Base-by-base conservation (phyloP, 2,797 vertebrate species). In the Sebastes itinus region DNA sequence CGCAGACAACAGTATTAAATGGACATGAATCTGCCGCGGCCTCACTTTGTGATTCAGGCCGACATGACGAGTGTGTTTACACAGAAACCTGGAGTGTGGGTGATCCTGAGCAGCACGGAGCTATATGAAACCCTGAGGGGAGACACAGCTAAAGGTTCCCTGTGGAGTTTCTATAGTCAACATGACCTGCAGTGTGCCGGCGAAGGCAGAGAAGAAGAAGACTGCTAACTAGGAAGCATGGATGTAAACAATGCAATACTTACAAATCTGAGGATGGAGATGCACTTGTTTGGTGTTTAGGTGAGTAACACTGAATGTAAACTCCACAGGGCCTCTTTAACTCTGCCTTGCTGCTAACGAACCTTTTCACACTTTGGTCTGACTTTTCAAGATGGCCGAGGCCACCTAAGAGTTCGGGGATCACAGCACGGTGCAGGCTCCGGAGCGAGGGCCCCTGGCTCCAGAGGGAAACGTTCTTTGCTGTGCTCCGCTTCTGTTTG, bases 401-500 rank as follows among this genome's bases (percentile, higher is more conserved):
- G 55, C 25, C 83, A 25, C 62, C 69, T 27, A 75, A 58, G 63
- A 35, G 66, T 14, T 27, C 1, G 3, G 7, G n/a, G 25, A 7
- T 96, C 85, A 99, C 52, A 99, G 94, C 66, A 99, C 10, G 58
- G 62, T 22, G 87, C 97, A 98, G 9, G 95, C 95, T 71, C 96
- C 95, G 6, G 96, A 96, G 88, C 88, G 96, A 14, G 95, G 91
- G 32, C 87, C 95, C 88, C 77, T 90, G 64, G 86, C 89, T 72
- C 88, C 85, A 12, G 92, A 7, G 6, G 63, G 22, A 1, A 55
- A 22, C 3, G 72, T 6, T 12, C 71, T 74, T 20, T 52, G 84
- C 60, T 74, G 83, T 0, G 74, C 87, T 56, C 75, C 18, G 0
- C 76, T 85, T 27, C 85, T 72, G 64, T 78, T 94, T 28, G 92